Evolutionary conservation across 2,797 vertebrate species (phyloP).

Genomic region (Pogonophryne albipinna): DNA sequence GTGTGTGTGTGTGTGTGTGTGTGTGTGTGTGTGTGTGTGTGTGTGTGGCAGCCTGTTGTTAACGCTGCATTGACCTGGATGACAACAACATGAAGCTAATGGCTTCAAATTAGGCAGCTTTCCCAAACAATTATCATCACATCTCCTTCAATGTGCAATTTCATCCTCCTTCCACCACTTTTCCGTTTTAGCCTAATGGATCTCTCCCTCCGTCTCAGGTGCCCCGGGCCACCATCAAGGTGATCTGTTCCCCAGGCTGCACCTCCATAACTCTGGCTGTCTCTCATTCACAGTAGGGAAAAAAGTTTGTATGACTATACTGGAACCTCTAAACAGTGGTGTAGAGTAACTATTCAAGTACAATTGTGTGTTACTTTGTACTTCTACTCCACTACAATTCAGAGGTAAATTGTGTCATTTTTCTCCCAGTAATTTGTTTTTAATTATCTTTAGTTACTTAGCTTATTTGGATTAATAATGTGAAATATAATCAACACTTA

Average conservation of each 20-base stretch:
- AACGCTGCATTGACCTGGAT: conserved; percentile 35
- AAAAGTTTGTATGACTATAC: neutral
- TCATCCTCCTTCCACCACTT: conserved; percentile 17
- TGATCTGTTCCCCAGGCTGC: conserved; percentile 19
- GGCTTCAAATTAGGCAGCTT: conserved; percentile 44
- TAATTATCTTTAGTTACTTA: no score
- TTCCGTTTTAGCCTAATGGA: neutral
- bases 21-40: neutral
- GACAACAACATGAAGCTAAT: conserved; percentile 53
- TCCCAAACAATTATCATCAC: conserved; percentile 47
- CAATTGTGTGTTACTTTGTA: no score
- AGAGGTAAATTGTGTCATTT: no score
- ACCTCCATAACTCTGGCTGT: neutral
- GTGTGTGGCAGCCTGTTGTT: conserved; percentile 10
- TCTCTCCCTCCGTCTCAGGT: conserved; percentile 21
- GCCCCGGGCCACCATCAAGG: conserved; percentile 14
- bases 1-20: conserved; percentile 5
- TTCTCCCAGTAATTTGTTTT: no score
- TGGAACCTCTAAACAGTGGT: neutral
- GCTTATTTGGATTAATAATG: no score
- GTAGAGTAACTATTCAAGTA: no score
- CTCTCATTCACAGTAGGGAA: neutral
- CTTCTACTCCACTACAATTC: no score
- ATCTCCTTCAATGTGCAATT: conserved; percentile 10
- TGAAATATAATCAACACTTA: no score